Evolutionary conservation across 2,797 vertebrate genomes (phyloP).

Genomic region (Danio jaintianensis): DNA sequence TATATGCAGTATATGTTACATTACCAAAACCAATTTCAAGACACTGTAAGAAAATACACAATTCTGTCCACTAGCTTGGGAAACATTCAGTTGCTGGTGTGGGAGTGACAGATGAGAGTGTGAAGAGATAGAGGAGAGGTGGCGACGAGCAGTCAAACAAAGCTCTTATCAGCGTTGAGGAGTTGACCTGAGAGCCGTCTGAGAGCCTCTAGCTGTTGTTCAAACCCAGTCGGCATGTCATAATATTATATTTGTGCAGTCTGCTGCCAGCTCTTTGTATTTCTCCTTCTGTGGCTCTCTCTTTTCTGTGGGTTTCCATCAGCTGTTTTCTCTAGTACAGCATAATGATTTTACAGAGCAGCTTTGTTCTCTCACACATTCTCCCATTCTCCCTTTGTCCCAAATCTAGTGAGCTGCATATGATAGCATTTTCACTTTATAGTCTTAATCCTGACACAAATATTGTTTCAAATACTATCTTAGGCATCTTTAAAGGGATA

Average conservation of each 20-base stretch:
- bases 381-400: neutral
- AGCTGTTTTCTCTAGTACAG: neutral
- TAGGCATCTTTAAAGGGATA: neutral
- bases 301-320: constrained; percentile 12
- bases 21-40: constrained; percentile 1
- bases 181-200: constrained; percentile 26
- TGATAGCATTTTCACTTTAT: neutral
- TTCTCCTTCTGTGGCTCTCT: neutral
- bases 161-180: constrained; percentile 24
- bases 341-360: neutral
- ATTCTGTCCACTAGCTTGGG: constrained; percentile 5
- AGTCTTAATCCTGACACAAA: neutral
- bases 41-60: neutral
- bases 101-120: constrained; percentile 39
- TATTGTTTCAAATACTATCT: too few species aligned
- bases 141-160: constrained; percentile 28
- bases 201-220: constrained; percentile 22
- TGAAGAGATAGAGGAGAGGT: constrained; percentile 35
- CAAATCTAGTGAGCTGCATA: neutral
- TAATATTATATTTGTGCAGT: constrained; percentile 31
- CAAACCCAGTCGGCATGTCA: constrained; percentile 3
- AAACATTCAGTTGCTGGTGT: constrained; percentile 11
- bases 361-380: neutral
- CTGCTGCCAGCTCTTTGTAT: neutral
- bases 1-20: neutral